Evolutionary conservation across 2,888 invertebrate genomes (phyloP).

Genomic region (Amphipyra berbera): DNA sequence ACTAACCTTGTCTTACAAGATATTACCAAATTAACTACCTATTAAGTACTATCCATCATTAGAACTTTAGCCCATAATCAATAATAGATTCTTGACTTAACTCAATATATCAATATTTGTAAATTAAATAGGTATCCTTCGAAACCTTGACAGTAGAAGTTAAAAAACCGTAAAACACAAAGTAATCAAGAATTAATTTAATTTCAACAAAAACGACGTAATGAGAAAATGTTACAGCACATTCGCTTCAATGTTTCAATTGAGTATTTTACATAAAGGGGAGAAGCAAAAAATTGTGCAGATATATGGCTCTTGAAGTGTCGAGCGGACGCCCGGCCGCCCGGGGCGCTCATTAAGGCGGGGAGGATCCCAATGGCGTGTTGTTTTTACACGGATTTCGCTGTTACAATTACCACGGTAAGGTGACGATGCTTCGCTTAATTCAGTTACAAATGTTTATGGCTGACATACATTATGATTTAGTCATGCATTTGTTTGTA

Average conservation of each 20-base stretch:
- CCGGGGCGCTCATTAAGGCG: conserved; percentile 63
- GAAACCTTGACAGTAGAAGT: no score
- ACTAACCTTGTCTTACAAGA: no score
- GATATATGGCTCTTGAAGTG: conserved; percentile 46
- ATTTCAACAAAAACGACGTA: conserved; percentile 7
- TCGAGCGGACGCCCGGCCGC: conserved; percentile 50
- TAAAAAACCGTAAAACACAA: no score
- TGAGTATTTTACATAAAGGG: conserved; percentile 47
- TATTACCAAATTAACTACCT: no score
- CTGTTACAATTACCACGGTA: conserved; percentile 63
- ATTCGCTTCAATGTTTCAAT: conserved; percentile 49
- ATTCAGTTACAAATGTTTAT: conserved; percentile 61
- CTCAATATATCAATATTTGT: no score
- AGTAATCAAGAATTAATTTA: no score
- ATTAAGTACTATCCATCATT: no score
- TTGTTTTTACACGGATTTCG: conserved; percentile 65
- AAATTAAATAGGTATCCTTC: no score
- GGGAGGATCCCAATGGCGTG: conserved; percentile 37
- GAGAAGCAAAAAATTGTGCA: conserved; percentile 43
- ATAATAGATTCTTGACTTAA: no score
- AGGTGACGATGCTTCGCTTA: conserved; percentile 65
- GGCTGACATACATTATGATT: conserved; percentile 44
- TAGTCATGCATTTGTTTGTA: no score
- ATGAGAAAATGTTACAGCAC: conserved; percentile 35
- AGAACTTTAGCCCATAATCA: no score